phyloP scores from a whole-genome alignment of 2,888 invertebrate species.

The Phragmatobia fuliginosa region DNA sequence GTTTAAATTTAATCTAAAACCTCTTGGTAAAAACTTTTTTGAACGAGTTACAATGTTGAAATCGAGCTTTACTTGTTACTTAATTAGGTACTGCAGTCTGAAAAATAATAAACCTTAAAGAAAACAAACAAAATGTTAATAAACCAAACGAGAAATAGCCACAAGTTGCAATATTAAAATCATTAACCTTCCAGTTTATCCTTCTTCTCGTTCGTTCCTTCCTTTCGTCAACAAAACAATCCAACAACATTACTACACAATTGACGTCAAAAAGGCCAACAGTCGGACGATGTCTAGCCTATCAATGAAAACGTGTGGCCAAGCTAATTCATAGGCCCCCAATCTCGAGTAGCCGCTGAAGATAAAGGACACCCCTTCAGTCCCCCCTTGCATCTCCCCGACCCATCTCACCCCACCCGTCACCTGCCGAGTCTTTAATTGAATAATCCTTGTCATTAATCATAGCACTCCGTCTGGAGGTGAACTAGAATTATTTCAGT shows the following conservation, averaged over 20 bases:
- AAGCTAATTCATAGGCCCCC: conserved; percentile 66
- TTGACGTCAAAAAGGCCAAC: conserved; percentile 58
- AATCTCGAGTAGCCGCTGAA: conserved; percentile 66
- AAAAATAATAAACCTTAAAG: not conserved
- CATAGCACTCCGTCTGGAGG: conserved; percentile 80
- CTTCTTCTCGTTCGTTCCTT: not conserved
- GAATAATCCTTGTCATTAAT: conserved; percentile 87
- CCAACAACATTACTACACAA: conserved; percentile 22
- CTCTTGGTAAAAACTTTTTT: no score
- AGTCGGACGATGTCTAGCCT: conserved; percentile 56
- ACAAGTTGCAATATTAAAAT: no score
- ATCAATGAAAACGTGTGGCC: conserved; percentile 60
- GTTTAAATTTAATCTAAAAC: no score
- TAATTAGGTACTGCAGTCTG: no score
- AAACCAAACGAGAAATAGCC: no score
- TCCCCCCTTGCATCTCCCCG: conserved; percentile 29
- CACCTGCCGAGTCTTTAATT: conserved; percentile 85
- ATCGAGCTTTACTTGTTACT: not conserved
- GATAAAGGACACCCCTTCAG: conserved; percentile 57
- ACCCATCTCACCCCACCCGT: conserved; percentile 55
- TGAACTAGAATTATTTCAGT: conserved; percentile 82
- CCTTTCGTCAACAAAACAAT: conserved; percentile 17
- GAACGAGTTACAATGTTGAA: not conserved
- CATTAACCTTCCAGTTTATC: not conserved
- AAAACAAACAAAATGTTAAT: not conserved